These are phyloP conservation scores for Podarcis siculus DNA, from an alignment of 2,797 vertebrate species.

Conservation along the genomic window DNA sequence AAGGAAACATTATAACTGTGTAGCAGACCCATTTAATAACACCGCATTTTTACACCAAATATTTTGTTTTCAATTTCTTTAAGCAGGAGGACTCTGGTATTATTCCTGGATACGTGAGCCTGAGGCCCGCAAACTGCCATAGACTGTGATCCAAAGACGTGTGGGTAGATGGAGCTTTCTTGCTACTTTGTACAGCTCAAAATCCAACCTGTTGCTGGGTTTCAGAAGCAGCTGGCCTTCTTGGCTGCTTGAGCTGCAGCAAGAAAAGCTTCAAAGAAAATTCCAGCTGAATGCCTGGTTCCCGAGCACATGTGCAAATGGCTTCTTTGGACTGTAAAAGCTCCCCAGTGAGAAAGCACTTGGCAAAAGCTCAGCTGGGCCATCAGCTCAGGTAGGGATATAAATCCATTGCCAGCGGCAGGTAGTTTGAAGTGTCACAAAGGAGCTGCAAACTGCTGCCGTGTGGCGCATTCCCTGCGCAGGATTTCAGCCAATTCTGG, in stretches of 20 bases:
- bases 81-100: not conserved
- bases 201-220: not conserved
- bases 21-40: not conserved
- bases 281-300: not conserved
- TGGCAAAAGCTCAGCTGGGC: conserved; percentile 47
- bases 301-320: not conserved
- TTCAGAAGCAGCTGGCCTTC: not conserved
- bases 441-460: not conserved
- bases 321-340: not conserved
- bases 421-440: conserved; percentile 60
- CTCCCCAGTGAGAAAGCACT: conserved; percentile 33
- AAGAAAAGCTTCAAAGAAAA: not conserved
- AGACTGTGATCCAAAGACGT: not conserved
- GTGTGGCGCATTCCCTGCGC: too few species aligned
- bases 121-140: too few species aligned
- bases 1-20: not conserved
- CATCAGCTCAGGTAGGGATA: conserved; percentile 48
- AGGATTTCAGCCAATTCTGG: too few species aligned
- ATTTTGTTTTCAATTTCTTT: not conserved
- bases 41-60: not conserved
- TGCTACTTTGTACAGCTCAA: not conserved
- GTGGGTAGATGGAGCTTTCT: not conserved
- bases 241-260: not conserved
- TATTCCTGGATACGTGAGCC: not conserved
- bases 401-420: conserved; percentile 52